Evolutionary conservation across 2,888 invertebrate genomes (phyloP), one percentile per base, ranked within the genome.

Genomic region (Dioctria linearis): DNA sequence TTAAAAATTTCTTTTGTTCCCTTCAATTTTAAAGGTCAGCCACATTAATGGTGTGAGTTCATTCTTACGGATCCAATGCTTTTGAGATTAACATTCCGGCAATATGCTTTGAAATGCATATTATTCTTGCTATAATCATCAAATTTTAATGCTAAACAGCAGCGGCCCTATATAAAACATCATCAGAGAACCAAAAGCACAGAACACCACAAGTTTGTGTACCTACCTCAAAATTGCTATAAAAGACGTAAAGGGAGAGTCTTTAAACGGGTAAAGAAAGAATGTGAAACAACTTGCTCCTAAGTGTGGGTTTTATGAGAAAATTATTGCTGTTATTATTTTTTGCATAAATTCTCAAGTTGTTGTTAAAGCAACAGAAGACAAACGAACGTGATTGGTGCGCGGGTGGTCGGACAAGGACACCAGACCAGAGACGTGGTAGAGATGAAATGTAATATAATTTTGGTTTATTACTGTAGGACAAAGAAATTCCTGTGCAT

Each of bases 271-370:
- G 4, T 37, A 11, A 51, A 49, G 69, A 69, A 37, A 25, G 49
- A 49, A 25, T 49, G 67, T 69, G 25, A 49, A 49, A 51, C 39
- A 51, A 69, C 69, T 51, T 49, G 13, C 49, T 51, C 69, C n/a
- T 49, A 69, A 69, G 51, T 69, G 69, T 69, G 51, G 51, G 69
- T 69, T 69, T 69, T 69, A 69, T 69, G 51, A n/a, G 39, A 69
- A 69, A 69, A 69, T 69, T 69, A 69, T 69, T 69, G 69, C 69
- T 69, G 49, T 69, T 69, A 69, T 69, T 69, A 69, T 69, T 69
- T 69, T 69, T 69, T 69, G 69, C 69, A 69, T 69, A 69, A 69
- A 69, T 69, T 69, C 37, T n/a, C 49, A 11, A 51, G 69, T 69
- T 51, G 51, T 69, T 51, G 51, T 37, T 49, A 69, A 69, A 67